These are phyloP conservation scores for Platycheirus rosarum DNA, from an alignment of 2,888 invertebrate genomes.

Conservation along the genomic window DNA sequence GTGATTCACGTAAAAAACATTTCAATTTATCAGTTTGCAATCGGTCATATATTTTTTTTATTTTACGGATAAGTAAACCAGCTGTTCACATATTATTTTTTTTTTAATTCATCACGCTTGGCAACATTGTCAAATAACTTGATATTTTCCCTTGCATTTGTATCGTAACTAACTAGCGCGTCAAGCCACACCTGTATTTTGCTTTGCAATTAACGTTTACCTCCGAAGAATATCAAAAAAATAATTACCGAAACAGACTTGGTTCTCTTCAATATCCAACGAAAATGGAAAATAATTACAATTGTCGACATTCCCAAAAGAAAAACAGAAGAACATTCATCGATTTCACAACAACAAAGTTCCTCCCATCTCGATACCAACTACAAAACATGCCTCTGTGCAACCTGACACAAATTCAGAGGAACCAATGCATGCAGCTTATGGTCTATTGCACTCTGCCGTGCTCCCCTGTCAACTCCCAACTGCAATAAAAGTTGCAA, in stretches of 20 bases:
- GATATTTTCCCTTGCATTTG: conserved; percentile 33
- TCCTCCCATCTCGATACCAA: conserved; percentile 2
- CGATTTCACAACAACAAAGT: conserved; percentile 9
- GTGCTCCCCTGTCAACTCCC: conserved; percentile 17
- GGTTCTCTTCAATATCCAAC: too few species aligned
- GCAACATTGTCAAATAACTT: conserved; percentile 39
- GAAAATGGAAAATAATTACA: too few species aligned
- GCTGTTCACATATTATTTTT: background rate
- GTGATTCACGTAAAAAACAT: too few species aligned
- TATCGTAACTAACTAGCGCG: conserved; percentile 40
- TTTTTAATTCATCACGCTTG: background rate
- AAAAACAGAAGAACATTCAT: background rate
- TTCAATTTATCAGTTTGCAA: too few species aligned
- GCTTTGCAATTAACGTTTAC: conserved; percentile 48
- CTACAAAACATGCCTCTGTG: conserved; percentile 26
- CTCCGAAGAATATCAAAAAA: background rate
- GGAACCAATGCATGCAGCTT: background rate
- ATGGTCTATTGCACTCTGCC: conserved; percentile 27
- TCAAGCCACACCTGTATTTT: conserved; percentile 70
- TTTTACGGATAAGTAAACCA: too few species aligned
- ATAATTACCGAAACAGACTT: background rate
- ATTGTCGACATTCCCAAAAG: conserved; percentile 34
- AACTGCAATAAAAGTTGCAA: conserved; percentile 24
- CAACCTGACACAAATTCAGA: conserved; percentile 49
- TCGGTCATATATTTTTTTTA: too few species aligned